phyloP scores from a whole-genome alignment of 2,113 vertebrate species.

The Taurulus bubalis region DNA sequence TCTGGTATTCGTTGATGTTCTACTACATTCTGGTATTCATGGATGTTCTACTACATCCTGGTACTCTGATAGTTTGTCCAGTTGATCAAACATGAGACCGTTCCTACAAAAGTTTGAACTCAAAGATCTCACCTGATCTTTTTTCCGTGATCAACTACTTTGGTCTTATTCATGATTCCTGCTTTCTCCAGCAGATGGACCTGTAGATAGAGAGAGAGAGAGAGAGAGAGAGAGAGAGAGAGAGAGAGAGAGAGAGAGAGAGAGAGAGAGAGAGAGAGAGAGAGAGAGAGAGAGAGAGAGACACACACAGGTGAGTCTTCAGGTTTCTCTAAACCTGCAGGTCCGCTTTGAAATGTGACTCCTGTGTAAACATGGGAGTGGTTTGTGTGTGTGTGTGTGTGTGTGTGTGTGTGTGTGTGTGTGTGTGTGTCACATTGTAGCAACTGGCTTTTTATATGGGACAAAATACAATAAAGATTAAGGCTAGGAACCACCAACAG shows the following conservation, averaged over 20 bases:
- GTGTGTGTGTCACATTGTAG: too few relatives aligned
- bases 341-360: constrained; percentile 38
- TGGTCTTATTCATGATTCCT: constrained; percentile 92
- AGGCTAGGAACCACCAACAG: background rate
- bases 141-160: constrained; percentile 89
- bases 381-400: background rate
- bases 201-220: constrained; percentile 47
- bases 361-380: constrained; percentile 53
- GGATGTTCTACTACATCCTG: too few relatives aligned
- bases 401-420: background rate
- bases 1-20: too few relatives aligned
- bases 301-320: constrained; percentile 5
- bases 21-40: too few relatives aligned
- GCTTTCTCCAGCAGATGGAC: constrained; percentile 89
- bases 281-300: background rate
- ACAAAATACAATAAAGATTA: too few relatives aligned
- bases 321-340: constrained; percentile 14
- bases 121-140: constrained; percentile 86
- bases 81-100: too few relatives aligned
- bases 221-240: background rate
- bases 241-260: background rate
- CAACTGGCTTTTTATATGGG: too few relatives aligned
- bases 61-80: too few relatives aligned
- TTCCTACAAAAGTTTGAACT: background rate
- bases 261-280: background rate